phyloP scores from a whole-genome alignment of 2,888 invertebrate species.

The Tenodera sinensis region DNA sequence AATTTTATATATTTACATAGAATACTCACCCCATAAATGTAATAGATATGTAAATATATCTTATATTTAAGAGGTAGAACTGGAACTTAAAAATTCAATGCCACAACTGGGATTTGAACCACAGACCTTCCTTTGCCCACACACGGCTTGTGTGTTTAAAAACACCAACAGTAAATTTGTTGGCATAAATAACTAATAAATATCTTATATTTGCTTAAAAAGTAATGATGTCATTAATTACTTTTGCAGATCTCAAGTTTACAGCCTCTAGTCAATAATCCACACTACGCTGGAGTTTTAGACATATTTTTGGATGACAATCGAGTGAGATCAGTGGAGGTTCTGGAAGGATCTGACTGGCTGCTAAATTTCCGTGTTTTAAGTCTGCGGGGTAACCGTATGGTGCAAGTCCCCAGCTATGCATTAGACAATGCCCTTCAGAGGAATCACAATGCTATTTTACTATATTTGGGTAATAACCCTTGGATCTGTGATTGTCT shows the following conservation, averaged over 20 bases:
- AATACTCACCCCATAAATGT: too few relatives aligned
- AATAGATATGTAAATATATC: too few relatives aligned
- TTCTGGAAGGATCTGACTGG: slow-evolving; percentile 76
- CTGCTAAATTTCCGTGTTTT: slow-evolving; percentile 70
- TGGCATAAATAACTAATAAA: too few relatives aligned
- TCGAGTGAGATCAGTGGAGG: slow-evolving; percentile 60
- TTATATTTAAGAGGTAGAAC: too few relatives aligned
- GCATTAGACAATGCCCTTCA: slow-evolving; percentile 75
- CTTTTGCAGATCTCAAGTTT: slow-evolving; percentile 58
- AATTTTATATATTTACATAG: too few relatives aligned
- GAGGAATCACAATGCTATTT: slow-evolving; percentile 65
- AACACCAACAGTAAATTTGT: too few relatives aligned
- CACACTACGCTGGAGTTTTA: slow-evolving; percentile 61
- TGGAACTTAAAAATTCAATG: too few relatives aligned
- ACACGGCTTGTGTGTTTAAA: too few relatives aligned
- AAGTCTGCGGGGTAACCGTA: slow-evolving; percentile 69
- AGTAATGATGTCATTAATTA: neutral
- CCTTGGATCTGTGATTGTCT: slow-evolving; percentile 82
- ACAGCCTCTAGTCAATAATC: slow-evolving; percentile 59
- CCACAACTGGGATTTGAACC: too few relatives aligned
- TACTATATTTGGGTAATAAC: slow-evolving; percentile 68
- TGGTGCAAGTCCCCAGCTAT: slow-evolving; percentile 74
- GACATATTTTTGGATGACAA: slow-evolving; percentile 78
- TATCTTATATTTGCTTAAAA: neutral
- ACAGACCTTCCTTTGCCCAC: too few relatives aligned